These are phyloP conservation scores for Metopolophium dirhodum DNA, from an alignment of 1,140 invertebrate species.

Conservation along the genomic window DNA sequence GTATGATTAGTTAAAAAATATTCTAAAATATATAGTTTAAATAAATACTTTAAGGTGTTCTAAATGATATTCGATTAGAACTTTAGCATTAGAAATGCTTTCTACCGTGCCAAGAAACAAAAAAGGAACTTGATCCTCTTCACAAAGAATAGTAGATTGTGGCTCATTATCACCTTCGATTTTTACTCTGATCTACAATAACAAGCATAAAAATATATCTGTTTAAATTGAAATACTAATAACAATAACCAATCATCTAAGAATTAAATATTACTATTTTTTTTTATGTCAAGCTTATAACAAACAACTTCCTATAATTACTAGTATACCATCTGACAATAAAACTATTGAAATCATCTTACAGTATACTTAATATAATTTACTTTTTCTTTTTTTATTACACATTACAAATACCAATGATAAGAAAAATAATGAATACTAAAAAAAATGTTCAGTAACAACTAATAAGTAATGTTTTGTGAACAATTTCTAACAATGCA, in stretches of 20 bases:
- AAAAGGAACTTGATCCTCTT: conserved; percentile 95
- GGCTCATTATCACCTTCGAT: conserved; percentile 98
- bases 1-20: not conserved
- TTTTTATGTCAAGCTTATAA: not conserved
- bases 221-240: not conserved
- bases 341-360: not conserved
- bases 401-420: not conserved
- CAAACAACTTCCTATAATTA: not conserved
- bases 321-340: not conserved
- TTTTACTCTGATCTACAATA: conserved; percentile 81
- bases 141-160: conserved; percentile 83
- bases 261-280: not conserved
- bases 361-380: not conserved
- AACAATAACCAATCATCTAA: not conserved
- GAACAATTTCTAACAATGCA: not conserved
- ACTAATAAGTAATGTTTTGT: too few species aligned
- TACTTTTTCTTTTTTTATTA: not conserved
- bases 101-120: conserved; percentile 97
- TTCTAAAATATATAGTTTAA: not conserved
- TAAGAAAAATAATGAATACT: not conserved
- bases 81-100: conserved; percentile 93
- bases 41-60: conserved; percentile 85
- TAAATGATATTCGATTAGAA: conserved; percentile 95
- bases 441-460: not conserved
- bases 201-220: not conserved